A percentile compares a stretch with the other conserved stretches of the same genome.
These are phyloP conservation scores for Tonatia bakeri DNA, from an alignment of 2,113 vertebrate genomes.

Conservation along the genomic window DNA sequence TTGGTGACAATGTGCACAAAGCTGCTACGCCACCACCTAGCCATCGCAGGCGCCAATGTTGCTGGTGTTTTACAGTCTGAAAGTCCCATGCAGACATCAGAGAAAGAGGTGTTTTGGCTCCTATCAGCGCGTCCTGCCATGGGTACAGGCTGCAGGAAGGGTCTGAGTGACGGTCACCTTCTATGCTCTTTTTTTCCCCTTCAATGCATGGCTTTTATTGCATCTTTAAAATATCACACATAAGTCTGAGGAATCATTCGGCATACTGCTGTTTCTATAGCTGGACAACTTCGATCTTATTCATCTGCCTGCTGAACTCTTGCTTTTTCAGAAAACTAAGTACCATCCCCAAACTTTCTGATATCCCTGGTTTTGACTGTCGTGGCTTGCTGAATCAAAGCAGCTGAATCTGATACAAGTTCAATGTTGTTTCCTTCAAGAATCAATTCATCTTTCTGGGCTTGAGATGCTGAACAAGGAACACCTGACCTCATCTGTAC, in stretches of 20 bases:
- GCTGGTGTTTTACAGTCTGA: not conserved
- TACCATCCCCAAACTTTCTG: not conserved
- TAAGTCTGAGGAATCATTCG: too few relatives aligned
- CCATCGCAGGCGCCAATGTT: not conserved
- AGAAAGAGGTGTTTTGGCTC: not conserved
- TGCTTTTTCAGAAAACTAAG: conserved; percentile 87
- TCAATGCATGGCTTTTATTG: too few relatives aligned
- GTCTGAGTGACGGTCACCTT: not conserved
- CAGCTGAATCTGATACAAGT: too few relatives aligned
- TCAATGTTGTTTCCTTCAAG: too few relatives aligned
- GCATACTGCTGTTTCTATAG: not conserved
- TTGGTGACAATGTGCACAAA: not conserved
- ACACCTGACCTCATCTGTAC: too few relatives aligned
- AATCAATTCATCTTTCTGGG: too few relatives aligned
- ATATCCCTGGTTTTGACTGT: too few relatives aligned
- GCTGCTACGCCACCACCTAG: not conserved
- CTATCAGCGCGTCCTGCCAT: not conserved
- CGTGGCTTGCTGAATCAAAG: too few relatives aligned
- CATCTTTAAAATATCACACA: too few relatives aligned
- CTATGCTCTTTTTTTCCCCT: too few relatives aligned
- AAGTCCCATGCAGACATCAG: too few relatives aligned
- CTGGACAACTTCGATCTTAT: conserved; percentile 55
- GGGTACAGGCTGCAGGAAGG: not conserved
- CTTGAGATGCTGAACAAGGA: too few relatives aligned
- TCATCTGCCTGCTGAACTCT: conserved; percentile 82